phyloP scores from a whole-genome alignment of 2,888 invertebrate genomes.

The Phalangium opilio region DNA sequence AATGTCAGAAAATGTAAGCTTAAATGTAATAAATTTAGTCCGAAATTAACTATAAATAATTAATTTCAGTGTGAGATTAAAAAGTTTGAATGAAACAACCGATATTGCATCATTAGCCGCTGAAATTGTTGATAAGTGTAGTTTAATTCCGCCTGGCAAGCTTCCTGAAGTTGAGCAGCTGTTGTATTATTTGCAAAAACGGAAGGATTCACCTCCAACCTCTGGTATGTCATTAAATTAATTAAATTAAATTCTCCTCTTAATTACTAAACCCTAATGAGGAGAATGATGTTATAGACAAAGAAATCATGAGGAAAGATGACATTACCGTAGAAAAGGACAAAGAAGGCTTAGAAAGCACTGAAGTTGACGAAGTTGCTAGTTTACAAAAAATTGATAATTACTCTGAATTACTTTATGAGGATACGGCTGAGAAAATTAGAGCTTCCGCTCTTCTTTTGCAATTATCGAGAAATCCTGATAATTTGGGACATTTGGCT shows the following conservation, averaged over 20 bases:
- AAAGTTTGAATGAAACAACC: conserved; percentile 59
- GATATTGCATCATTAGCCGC: conserved; percentile 61
- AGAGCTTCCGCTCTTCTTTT: conserved; percentile 74
- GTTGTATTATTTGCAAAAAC: conserved; percentile 67
- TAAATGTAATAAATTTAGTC: background rate
- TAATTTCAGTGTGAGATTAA: conserved; percentile 45
- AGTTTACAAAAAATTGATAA: conserved; percentile 73
- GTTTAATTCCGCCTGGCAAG: conserved; percentile 55
- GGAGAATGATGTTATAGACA: background rate
- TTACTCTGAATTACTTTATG: conserved; percentile 90
- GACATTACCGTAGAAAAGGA: conserved; percentile 1
- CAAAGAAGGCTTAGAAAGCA: conserved; percentile 13
- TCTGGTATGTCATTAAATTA: background rate
- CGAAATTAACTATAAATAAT: too few species aligned
- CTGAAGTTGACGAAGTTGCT: conserved; percentile 37
- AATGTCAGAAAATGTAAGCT: conserved; percentile 38
- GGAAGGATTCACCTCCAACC: conserved; percentile 38
- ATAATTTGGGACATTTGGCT: conserved; percentile 81
- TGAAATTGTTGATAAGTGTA: conserved; percentile 68
- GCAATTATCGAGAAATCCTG: conserved; percentile 78
- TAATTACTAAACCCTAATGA: background rate
- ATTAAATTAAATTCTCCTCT: background rate
- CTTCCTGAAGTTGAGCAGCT: conserved; percentile 71
- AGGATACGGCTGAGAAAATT: conserved; percentile 68
- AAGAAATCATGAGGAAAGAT: too few species aligned